Base-by-base conservation (phyloP, 2,113 vertebrate genomes). In the Eira barbara region DNA sequence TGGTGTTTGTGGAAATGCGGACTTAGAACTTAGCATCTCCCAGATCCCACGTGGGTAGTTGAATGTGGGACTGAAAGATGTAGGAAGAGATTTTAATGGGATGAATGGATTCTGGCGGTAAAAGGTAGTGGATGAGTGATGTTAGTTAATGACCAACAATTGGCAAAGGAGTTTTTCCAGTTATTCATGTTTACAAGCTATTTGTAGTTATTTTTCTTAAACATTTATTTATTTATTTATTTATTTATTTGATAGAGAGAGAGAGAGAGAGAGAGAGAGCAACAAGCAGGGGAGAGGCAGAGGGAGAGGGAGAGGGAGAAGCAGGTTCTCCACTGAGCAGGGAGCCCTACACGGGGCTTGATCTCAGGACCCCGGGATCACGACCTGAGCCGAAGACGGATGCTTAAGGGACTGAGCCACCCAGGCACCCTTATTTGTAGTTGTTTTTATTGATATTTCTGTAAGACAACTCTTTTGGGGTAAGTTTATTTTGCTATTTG, bases 371-470 rank as follows among this genome's bases (percentile, higher is more conserved):
- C 61, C 27, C 31, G 61, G 27, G 27, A 63, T 63, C 12, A 14
- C 12, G 27, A 63, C 27, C 61, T 29, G 27, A 12, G 59, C 25
- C 10, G 0, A 29, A 61, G 25, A 10, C 59, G 27, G 59, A 27
- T 0, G 3, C 59, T 61, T 25, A 61, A 61, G 3, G 55, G 59
- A 61, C 25, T 61, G 59, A 63, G 61, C 61, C 61, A 29, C 11
- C 27, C 61, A 63, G 61, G 27, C 12, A 6, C 5, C 27, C 61
- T 21, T 67, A 29, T 96, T 92, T 55, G 52, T 9, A 89, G 21
- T 81, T 74, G 80, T 84, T 95, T 95, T 86, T 76, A 90, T 85
- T 96, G 83, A 42, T 63, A 27, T 4, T 83, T 93, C 81, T 65
- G 7, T 49, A 91, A 69, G 92, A 91, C 2, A 78, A 3, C 45